Percentiles rank a stretch among this genome's conserved stretches.
Evolutionary conservation across 2,888 invertebrate genomes (phyloP).

Genomic region (Synergus japonicus): DNA sequence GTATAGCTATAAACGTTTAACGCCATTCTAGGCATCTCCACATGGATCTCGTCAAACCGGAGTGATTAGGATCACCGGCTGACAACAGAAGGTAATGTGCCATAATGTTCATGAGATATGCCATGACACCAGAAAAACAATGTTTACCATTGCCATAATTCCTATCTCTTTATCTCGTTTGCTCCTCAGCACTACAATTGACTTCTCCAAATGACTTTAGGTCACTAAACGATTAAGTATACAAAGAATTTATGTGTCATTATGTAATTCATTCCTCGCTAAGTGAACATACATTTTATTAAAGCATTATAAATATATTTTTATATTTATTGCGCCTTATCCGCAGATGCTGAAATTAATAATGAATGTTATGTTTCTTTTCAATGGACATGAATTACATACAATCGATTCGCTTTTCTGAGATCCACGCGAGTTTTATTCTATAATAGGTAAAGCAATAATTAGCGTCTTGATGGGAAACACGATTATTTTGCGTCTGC

Average conservation of each 20-base stretch:
- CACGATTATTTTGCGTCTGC: conserved; percentile 30
- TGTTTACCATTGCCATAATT: conserved; percentile 21
- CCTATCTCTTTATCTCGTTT: conserved; percentile 9
- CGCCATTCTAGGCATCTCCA: background rate
- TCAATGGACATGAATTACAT: background rate
- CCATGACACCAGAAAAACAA: conserved; percentile 10
- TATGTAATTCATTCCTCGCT: too few species aligned
- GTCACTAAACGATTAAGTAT: background rate
- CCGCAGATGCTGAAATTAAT: background rate
- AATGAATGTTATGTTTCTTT: background rate
- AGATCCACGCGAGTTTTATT: background rate
- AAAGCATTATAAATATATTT: too few species aligned
- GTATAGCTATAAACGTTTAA: background rate
- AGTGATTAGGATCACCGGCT: conserved; percentile 27
- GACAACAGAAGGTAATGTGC: conserved; percentile 24
- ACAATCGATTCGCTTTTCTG: background rate
- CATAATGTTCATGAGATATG: conserved; percentile 28
- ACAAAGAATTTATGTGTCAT: too few species aligned
- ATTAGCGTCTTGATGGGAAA: conserved; percentile 13
- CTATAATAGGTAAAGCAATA: conserved; percentile 31
- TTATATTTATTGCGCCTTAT: background rate
- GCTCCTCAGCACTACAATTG: background rate
- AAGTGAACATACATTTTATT: too few species aligned
- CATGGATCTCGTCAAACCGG: conserved; percentile 25
- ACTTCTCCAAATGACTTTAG: background rate